phyloP scores from a whole-genome alignment of 2,797 vertebrate genomes.

The Knipowitschia caucasica region DNA sequence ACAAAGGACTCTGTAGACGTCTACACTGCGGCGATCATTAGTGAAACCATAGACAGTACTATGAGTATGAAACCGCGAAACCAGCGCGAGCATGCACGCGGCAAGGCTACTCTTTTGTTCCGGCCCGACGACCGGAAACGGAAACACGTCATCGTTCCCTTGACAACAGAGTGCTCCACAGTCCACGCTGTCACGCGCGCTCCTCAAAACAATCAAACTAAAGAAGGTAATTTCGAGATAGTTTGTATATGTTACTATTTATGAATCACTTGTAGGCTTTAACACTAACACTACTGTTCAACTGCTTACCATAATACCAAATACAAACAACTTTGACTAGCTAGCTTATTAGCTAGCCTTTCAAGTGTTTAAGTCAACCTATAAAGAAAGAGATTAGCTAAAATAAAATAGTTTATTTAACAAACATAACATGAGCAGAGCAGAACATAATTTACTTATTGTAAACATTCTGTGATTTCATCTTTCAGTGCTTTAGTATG shows the following conservation, averaged over 20 bases:
- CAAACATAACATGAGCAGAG: conserved; percentile 29
- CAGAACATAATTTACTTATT: conserved; percentile 22
- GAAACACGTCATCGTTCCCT: conserved; percentile 32
- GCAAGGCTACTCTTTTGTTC: conserved; percentile 32
- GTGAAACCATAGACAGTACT: too few species aligned
- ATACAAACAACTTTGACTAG: too few species aligned
- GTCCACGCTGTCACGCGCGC: background rate
- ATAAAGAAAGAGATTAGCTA: background rate
- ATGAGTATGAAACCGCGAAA: too few species aligned
- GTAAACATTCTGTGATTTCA: conserved; percentile 43
- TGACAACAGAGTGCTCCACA: fast-evolving
- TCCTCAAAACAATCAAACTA: too few species aligned
- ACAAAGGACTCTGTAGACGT: background rate
- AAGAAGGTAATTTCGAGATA: too few species aligned
- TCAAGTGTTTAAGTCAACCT: too few species aligned
- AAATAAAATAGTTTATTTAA: conserved; percentile 61
- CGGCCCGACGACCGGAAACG: conserved; percentile 56
- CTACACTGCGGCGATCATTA: background rate
- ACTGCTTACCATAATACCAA: too few species aligned
- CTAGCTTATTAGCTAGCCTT: too few species aligned
- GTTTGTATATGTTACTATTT: too few species aligned
- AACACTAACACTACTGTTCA: too few species aligned
- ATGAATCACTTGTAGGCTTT: too few species aligned
- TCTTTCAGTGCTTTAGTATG: conserved; percentile 32
- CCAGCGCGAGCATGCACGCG: conserved; percentile 43